phyloP scores from a whole-genome alignment of 2,888 invertebrate species.

The Dryobotodes eremita region DNA sequence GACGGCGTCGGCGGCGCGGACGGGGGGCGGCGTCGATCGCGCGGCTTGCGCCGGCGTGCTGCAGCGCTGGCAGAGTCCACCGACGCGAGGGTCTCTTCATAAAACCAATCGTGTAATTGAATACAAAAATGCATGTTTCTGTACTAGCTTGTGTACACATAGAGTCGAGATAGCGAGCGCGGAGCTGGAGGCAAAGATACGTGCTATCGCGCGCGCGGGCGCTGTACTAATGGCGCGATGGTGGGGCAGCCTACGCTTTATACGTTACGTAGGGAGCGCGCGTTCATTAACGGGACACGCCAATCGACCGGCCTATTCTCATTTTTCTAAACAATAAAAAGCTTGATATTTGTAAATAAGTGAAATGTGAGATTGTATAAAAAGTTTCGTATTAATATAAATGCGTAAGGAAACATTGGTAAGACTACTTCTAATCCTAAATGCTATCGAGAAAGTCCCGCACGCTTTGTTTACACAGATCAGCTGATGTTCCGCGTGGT shows the following conservation, averaged over 20 bases:
- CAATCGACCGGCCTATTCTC: conserved; percentile 90
- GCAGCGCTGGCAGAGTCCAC: conserved; percentile 85
- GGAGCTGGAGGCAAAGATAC: conserved; percentile 84
- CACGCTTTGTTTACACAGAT: conserved; percentile 84
- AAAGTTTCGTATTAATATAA: conserved; percentile 13
- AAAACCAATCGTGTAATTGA: conserved; percentile 88
- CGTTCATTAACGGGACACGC: conserved; percentile 89
- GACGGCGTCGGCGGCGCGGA: conserved; percentile 87
- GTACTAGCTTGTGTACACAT: conserved; percentile 88
- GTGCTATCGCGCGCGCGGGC: conserved; percentile 89
- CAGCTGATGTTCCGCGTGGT: conserved; percentile 83
- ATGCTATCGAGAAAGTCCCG: conserved; percentile 67
- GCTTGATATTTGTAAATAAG: conserved; percentile 74
- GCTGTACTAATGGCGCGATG: conserved; percentile 89
- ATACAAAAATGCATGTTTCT: conserved; percentile 88
- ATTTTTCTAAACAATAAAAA: conserved; percentile 89
- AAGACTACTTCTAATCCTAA: conserved; percentile 48
- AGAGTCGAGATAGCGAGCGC: conserved; percentile 88
- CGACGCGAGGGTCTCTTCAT: conserved; percentile 88
- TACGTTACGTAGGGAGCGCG: conserved; percentile 88
- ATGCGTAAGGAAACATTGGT: conserved; percentile 8
- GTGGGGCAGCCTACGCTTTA: conserved; percentile 89
- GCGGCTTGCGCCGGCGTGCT: conserved; percentile 85
- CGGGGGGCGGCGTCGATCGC: conserved; percentile 85
- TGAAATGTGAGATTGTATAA: conserved; percentile 51